Conservation (phyloP, 2,797 vertebrate species). For the Cyprinodon diabolis region DNA sequence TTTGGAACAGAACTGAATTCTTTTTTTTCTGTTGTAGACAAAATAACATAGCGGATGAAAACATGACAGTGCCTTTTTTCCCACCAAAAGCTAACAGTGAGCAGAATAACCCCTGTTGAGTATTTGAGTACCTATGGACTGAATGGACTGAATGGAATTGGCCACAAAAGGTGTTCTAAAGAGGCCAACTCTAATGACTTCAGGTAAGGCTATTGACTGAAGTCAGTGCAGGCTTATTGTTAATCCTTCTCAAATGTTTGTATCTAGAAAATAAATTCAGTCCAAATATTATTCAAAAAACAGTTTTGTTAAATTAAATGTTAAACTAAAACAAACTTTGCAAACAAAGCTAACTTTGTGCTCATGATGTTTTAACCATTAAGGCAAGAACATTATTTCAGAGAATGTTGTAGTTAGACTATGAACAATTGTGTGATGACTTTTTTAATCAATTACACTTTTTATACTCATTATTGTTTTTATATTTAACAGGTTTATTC, state of each 20-base stretch:
- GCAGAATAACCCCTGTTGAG: constrained; percentile 6
- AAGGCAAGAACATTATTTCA: constrained; percentile 6
- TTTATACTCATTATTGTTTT: neutral
- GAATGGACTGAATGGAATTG: constrained; percentile 14
- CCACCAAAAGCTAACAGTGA: neutral
- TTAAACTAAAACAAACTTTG: too few relatives aligned
- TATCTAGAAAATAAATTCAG: neutral
- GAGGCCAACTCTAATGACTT: constrained; percentile 18
- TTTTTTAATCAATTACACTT: neutral
- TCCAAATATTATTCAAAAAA: too few relatives aligned
- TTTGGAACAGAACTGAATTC: too few relatives aligned
- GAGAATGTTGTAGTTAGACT: constrained; percentile 9
- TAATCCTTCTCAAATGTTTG: constrained; percentile 13
- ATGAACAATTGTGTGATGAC: neutral
- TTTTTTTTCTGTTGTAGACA: too few relatives aligned
- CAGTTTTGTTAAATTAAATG: too few relatives aligned
- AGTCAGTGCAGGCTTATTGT: constrained; percentile 9
- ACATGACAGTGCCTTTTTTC: neutral
- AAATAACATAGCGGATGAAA: too few relatives aligned
- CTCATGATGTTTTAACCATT: constrained; percentile 3
- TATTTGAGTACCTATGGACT: constrained; percentile 8
- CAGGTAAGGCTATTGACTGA: constrained; percentile 9
- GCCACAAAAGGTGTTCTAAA: constrained; percentile 13
- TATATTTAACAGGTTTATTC: neutral
- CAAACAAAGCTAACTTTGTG: neutral